phyloP scores from a whole-genome alignment of 1,140 invertebrate species.

The Anoplophora glabripennis region DNA sequence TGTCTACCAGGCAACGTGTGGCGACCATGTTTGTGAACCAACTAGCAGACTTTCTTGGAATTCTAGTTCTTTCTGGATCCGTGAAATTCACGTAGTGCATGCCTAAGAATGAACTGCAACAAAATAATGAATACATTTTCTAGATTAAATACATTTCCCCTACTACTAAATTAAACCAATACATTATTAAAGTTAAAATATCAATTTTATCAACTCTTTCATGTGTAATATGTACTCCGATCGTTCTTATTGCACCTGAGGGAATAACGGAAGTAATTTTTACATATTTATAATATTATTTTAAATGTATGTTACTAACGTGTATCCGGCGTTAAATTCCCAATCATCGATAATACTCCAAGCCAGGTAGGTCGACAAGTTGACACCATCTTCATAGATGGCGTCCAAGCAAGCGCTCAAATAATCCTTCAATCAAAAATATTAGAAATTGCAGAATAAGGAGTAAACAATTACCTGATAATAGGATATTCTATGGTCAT shows the following conservation, averaged over 20 bases:
- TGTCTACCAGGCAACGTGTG: constrained; percentile 10
- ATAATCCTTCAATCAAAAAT: constrained; percentile 47
- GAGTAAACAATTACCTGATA: constrained; percentile 33
- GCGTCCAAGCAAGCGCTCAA: constrained; percentile 42
- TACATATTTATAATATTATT: too few species aligned
- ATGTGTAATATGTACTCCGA: too few species aligned
- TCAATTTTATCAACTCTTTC: too few species aligned
- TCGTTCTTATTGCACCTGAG: too few species aligned
- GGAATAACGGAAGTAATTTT: too few species aligned
- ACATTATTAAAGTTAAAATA: too few species aligned
- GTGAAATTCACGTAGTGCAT: constrained; percentile 72
- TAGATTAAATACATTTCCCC: too few species aligned
- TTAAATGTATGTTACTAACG: too few species aligned
- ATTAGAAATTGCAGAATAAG: too few species aligned
- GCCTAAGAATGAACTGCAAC: constrained; percentile 56
- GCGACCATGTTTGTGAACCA: constrained; percentile 23
- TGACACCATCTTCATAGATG: constrained; percentile 44
- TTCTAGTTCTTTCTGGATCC: constrained; percentile 61
- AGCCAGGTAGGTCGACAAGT: constrained; percentile 54
- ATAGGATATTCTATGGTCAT: constrained; percentile 54
- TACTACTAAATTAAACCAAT: too few species aligned
- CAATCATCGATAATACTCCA: constrained; percentile 66
- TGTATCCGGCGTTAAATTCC: constrained; percentile 56
- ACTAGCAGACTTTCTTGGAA: constrained; percentile 31
- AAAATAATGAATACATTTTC: too few species aligned